Evolutionary conservation across 1,140 invertebrate species (phyloP).

Genomic region (Drosophila pectinifera): DNA sequence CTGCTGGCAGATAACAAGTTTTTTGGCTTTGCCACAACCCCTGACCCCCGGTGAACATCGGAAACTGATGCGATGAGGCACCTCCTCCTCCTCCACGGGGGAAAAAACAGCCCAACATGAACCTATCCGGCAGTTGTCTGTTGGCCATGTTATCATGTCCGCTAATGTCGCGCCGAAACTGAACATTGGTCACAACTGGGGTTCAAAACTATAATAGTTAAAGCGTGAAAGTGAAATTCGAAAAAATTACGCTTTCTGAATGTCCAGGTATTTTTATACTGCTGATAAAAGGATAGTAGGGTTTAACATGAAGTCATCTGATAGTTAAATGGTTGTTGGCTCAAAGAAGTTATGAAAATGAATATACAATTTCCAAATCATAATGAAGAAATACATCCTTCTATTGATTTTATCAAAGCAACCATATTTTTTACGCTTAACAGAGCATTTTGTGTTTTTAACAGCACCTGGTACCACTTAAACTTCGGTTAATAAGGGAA

Average conservation of each 20-base stretch:
- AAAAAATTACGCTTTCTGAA: background rate
- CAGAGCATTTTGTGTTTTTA: no score
- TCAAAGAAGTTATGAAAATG: no score
- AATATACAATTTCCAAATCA: no score
- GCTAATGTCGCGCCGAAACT: constrained; percentile 29
- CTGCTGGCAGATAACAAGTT: constrained; percentile 47
- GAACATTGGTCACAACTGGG: constrained; percentile 10
- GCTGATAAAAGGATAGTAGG: background rate
- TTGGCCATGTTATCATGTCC: constrained; percentile 37
- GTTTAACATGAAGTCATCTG: no score
- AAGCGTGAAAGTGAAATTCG: background rate
- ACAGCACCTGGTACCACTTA: no score
- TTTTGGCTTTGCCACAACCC: constrained; percentile 43
- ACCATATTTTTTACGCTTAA: no score
- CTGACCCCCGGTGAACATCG: constrained; percentile 15
- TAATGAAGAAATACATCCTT: no score
- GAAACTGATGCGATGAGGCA: constrained; percentile 27
- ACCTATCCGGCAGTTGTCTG: constrained; percentile 8
- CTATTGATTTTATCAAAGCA: no score
- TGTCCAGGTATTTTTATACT: background rate
- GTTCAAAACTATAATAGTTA: background rate
- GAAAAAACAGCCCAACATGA: background rate
- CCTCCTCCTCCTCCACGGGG: background rate
- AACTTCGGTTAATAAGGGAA: background rate
- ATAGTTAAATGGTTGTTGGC: no score